Evolutionary conservation across 2,888 invertebrate genomes (phyloP).

Genomic region (Sesia apiformis): DNA sequence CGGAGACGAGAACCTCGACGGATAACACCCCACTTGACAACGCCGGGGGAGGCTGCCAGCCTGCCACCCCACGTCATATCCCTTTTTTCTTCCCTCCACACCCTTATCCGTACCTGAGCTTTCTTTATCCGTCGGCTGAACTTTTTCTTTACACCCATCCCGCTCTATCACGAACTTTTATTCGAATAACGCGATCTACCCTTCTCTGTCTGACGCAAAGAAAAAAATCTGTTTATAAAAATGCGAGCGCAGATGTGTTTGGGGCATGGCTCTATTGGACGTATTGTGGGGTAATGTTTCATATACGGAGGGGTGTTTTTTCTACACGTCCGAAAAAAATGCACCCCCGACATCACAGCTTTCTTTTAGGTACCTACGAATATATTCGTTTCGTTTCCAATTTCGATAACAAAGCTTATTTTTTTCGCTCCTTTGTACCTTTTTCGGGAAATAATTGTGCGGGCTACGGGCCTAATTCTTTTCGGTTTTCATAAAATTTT

Average conservation of each 20-base stretch:
- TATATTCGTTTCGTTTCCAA: conserved; percentile 63
- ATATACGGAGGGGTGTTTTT: conserved; percentile 63
- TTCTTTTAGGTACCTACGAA: conserved; percentile 59
- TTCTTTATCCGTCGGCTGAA: conserved; percentile 68
- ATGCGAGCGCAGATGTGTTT: conserved; percentile 54
- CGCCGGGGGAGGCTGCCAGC: conserved; percentile 44
- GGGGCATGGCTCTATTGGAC: conserved; percentile 55
- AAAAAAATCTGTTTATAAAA: conserved; percentile 71
- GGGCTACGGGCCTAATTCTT: conserved; percentile 43
- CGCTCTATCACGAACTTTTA: conserved; percentile 25
- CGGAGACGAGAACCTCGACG: conserved; percentile 41
- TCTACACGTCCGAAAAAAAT: conserved; percentile 61
- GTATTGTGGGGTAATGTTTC: conserved; percentile 66
- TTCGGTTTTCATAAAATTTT: conserved; percentile 37
- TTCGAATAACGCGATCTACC: conserved; percentile 19
- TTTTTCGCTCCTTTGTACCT: conserved; percentile 42
- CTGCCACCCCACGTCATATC: conserved; percentile 60
- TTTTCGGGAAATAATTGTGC: conserved; percentile 52
- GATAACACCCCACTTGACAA: conserved; percentile 27
- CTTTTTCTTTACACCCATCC: conserved; percentile 60
- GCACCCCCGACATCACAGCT: conserved; percentile 51
- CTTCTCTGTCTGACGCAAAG: conserved; percentile 45
- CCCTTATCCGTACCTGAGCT: conserved; percentile 73
- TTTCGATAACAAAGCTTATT: conserved; percentile 71
- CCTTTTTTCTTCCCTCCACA: conserved; percentile 71